phyloP scores from a whole-genome alignment of 2,888 invertebrate genomes.

The Hipparchia semele region DNA sequence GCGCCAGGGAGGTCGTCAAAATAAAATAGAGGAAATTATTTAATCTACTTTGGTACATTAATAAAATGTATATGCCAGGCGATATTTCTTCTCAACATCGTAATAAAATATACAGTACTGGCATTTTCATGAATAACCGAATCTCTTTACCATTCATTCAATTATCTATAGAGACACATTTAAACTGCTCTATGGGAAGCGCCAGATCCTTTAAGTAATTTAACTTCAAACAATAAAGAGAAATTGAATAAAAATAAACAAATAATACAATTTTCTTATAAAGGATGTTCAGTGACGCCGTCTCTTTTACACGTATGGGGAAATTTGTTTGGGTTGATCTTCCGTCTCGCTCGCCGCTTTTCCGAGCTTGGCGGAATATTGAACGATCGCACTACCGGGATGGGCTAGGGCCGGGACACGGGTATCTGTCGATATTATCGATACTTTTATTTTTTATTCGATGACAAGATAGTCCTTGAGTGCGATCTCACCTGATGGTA shows the following conservation, averaged over 20 bases:
- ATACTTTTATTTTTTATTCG: background rate
- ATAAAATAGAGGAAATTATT: no score
- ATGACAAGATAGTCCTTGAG: background rate
- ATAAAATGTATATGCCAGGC: no score
- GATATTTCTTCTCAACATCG: no score
- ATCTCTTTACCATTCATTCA: no score
- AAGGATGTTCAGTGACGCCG: slow-evolving; percentile 8
- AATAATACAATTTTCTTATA: slow-evolving; percentile 17
- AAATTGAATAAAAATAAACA: slow-evolving; percentile 27
- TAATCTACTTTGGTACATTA: no score
- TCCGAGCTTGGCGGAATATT: slow-evolving; percentile 38
- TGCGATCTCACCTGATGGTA: background rate
- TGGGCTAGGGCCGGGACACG: slow-evolving; percentile 22
- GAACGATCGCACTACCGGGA: slow-evolving; percentile 42
- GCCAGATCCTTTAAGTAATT: background rate
- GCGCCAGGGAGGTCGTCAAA: no score
- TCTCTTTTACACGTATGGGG: slow-evolving; percentile 22
- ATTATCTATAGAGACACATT: background rate
- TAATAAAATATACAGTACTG: no score
- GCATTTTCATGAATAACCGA: no score
- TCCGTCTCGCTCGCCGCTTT: slow-evolving; percentile 33
- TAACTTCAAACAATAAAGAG: slow-evolving; percentile 13
- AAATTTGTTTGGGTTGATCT: slow-evolving; percentile 16
- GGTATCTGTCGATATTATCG: slow-evolving; percentile 1
- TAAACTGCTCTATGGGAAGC: background rate